Base-by-base conservation (phyloP, 2,888 invertebrate genomes). In the Amitus sp. region DNA sequence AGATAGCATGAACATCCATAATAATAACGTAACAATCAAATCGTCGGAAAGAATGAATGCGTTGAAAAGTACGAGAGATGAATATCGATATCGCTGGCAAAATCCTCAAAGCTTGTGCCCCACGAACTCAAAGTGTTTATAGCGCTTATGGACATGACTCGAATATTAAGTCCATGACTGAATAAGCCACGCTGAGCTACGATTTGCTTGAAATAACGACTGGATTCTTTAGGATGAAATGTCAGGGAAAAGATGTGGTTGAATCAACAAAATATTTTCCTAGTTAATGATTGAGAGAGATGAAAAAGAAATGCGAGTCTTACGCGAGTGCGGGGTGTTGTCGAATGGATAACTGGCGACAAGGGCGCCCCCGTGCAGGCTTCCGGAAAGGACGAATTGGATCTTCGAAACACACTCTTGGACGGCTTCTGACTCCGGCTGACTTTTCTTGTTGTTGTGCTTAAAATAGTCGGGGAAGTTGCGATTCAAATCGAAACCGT, bases 291-390 rank as follows among this genome's bases (percentile, higher is more conserved):
- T n/a, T n/a, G n/a, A n/a, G n/a, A n/a, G n/a, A n/a, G n/a, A n/a
- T n/a, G n/a, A n/a, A n/a, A n/a, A n/a, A n/a, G n/a, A n/a, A n/a
- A n/a, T 33, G 33, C 4, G 15, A n/a, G 54, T 62, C 91, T 91
- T 90, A 95, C 95, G 92, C 83, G 94, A 91, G 85, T 92, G 95
- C 15, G 95, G 94, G 2, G 95, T 95, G 82, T 96, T 96, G 82
- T 98, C 98, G 82, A 93, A 98, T 0, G 98, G 98, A 83, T 98
- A 98, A 75, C 96, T 96, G 40, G 96, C 98, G 10, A 98, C 97
- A 62, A 98, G 85, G 1, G 95, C 94, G 40, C 98, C 98, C 0
- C 97, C 97, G 80, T 98, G 98, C 50, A 98, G 85, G 69, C 95
- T 96, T 42, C 95, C 97, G 0, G 96, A 96, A 27, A 98, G 85